phyloP scores from a whole-genome alignment of 1,140 invertebrate genomes.

The Ericerus pela region DNA sequence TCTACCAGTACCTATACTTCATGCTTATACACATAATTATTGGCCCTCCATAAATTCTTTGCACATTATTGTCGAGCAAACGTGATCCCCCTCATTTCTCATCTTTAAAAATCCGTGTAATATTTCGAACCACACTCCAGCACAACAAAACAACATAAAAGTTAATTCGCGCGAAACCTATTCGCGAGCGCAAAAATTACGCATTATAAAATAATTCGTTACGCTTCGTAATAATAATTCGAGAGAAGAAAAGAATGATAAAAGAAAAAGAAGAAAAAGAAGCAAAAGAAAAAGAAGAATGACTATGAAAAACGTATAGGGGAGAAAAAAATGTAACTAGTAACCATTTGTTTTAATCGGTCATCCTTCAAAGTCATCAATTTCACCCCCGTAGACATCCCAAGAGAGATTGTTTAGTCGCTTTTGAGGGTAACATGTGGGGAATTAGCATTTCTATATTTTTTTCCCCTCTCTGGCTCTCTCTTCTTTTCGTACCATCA shows the following conservation, averaged over 20 bases:
- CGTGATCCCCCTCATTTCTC: too few relatives aligned
- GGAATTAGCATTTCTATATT: slow-evolving; percentile 22
- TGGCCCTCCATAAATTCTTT: too few relatives aligned
- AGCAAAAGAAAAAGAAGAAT: not conserved
- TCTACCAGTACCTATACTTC: too few relatives aligned
- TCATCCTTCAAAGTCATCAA: slow-evolving; percentile 12
- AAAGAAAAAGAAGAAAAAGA: not conserved
- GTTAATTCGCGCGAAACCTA: too few relatives aligned
- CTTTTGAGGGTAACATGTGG: slow-evolving; percentile 20
- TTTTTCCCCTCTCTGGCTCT: slow-evolving; percentile 18
- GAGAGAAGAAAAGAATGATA: not conserved
- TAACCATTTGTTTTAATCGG: slow-evolving; percentile 12
- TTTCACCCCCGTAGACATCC: slow-evolving; percentile 7
- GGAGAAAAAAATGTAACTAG: slow-evolving; percentile 5
- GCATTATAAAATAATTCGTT: slow-evolving; percentile 7
- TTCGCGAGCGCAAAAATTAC: too few relatives aligned
- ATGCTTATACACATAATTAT: too few relatives aligned
- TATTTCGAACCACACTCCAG: too few relatives aligned
- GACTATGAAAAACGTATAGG: too few relatives aligned
- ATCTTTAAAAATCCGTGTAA: too few relatives aligned
- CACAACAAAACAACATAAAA: too few relatives aligned
- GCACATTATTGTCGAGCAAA: too few relatives aligned
- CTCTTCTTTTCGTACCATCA: too few relatives aligned
- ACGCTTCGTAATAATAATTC: not conserved
- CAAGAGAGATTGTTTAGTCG: slow-evolving; percentile 9